Evolutionary conservation across 30 jellyfish, hydroid and myxozoan genomes (phyloP), one percentile per base, ranked within the genome.

Genomic region (Morbakka virulenta): DNA sequence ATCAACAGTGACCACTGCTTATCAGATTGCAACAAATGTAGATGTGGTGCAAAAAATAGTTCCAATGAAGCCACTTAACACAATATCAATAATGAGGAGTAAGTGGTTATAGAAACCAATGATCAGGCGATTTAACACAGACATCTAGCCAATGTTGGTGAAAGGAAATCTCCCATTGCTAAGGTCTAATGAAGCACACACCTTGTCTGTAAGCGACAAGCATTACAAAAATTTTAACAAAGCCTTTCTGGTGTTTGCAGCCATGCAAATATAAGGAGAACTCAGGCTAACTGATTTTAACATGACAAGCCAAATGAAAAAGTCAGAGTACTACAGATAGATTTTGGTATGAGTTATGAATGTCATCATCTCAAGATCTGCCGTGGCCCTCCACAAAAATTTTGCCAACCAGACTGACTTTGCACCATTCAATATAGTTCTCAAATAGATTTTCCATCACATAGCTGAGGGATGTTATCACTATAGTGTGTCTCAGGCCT

Each of bases 211-310:
- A 53, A 24, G 0, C 67, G 86, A 0, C 82, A 50, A 74, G 86
- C 57, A 21, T 47, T 74, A 0, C 0, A 74, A 34, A 35, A 74
- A 32, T 52, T 74, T 35, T 70, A 47, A 53, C 52, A 0, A 30
- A 11, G 65, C 0, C 0, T 74, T 33, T 50, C 86, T 49, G 33
- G 64, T 34, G 72, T 64, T 50, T 29, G 67, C 0, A 21, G 21
- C 52, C 87, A 77, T 77, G 72, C 32, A 0, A 0, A 65, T 35
- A 36, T 66, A 0, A 51, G 64, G 78, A 77, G 86, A 77, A 62
- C 64, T 64, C 88, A 78, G 52, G 79, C 77, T 63, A 86, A 69
- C 66, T 36, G 64, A 1, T 78, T 64, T 65, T 53, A 78, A 25
- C 64, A 62, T 23, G 89, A 78, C 88, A 74, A 50, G 50, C 65